These are phyloP conservation scores for Micronisus gabar DNA, from an alignment of 2,113 vertebrate species.

Conservation along the genomic window DNA sequence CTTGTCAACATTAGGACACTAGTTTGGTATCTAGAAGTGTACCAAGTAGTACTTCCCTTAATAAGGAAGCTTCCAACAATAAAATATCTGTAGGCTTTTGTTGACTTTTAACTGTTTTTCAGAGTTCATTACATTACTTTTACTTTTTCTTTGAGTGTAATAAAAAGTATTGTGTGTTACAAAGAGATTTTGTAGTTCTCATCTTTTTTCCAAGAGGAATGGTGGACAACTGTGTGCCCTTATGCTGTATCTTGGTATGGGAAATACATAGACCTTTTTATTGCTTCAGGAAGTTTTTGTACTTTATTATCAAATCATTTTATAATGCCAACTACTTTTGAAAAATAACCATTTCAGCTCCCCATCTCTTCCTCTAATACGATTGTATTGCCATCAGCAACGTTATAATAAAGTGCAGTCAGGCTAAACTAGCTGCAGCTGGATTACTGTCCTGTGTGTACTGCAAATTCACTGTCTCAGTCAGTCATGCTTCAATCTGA, in stretches of 20 bases:
- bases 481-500: slow-evolving; percentile 7
- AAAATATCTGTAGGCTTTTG: not conserved
- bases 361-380: slow-evolving; percentile 46
- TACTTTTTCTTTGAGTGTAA: not conserved
- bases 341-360: slow-evolving; percentile 60
- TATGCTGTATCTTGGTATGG: slow-evolving; percentile 13
- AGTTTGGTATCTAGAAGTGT: not conserved
- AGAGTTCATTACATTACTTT: not conserved
- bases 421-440: slow-evolving; percentile 18
- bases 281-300: slow-evolving; percentile 68
- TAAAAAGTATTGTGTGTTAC: not conserved
- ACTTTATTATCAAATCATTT: slow-evolving; percentile 68
- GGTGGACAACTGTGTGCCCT: not conserved
- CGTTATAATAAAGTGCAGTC: slow-evolving; percentile 51
- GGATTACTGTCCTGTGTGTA: slow-evolving; percentile 29
- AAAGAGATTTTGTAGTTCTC: not conserved
- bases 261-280: slow-evolving; percentile 54
- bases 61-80: not conserved
- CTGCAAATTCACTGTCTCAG: slow-evolving; percentile 13
- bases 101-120: not conserved
- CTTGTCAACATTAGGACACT: not conserved
- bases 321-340: slow-evolving; percentile 64
- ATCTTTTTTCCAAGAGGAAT: slow-evolving; percentile 1
- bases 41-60: not conserved
- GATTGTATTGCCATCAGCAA: slow-evolving; percentile 58